Percentiles rank a stretch among this genome's conserved stretches.
Evolutionary conservation across 2,888 invertebrate species (phyloP).

Genomic region (Eupithecia subfuscata): DNA sequence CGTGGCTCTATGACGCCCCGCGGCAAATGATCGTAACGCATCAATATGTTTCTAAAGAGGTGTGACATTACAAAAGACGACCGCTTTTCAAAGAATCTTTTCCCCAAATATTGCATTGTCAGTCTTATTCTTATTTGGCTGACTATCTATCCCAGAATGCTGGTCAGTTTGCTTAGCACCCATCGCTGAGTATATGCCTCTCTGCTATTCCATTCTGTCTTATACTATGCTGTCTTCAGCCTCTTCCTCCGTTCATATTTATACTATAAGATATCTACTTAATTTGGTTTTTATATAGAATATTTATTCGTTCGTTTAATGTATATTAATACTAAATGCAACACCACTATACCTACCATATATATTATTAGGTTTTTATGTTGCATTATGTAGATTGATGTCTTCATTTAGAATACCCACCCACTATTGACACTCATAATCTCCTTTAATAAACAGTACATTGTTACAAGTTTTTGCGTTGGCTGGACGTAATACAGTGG

Average conservation of each 20-base stretch:
- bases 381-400: neutral
- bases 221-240: neutral
- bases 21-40: neutral
- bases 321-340: neutral
- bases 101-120: neutral
- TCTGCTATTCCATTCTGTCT: neutral
- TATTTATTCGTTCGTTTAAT: neutral
- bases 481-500: slow-evolving; percentile 58
- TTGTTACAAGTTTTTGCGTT: slow-evolving; percentile 26
- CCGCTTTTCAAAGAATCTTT: neutral
- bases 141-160: neutral
- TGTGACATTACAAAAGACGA: neutral
- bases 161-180: neutral
- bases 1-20: neutral
- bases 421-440: neutral
- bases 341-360: neutral
- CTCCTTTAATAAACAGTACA: neutral
- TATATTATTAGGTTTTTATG: neutral
- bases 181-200: neutral
- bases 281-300: neutral
- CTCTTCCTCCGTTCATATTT: neutral
- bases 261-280: neutral
- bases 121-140: neutral
- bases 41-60: neutral
- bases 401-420: neutral